Evolutionary conservation across 1,140 invertebrate genomes (phyloP).

Genomic region (Polyergus mexicanus): DNA sequence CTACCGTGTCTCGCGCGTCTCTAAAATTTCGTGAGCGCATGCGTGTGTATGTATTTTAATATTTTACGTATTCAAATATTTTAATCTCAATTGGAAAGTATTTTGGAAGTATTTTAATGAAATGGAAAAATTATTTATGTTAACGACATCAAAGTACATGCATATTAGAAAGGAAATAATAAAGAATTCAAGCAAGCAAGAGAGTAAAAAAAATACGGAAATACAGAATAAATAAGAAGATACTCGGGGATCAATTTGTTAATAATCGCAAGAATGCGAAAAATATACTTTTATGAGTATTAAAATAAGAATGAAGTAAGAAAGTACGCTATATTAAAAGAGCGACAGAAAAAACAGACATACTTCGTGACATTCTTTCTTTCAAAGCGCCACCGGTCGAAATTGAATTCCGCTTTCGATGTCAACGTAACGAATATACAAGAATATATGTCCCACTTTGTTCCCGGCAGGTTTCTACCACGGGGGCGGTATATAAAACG

Average conservation of each 20-base stretch:
- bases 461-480: conserved; percentile 13
- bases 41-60: background rate
- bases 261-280: background rate
- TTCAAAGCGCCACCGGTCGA: background rate
- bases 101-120: too few species aligned
- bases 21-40: background rate
- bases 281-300: background rate
- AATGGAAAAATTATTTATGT: background rate
- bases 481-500: conserved; percentile 47
- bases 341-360: background rate
- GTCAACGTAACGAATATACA: conserved; percentile 7
- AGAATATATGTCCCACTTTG: conserved; percentile 20
- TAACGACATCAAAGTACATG: background rate
- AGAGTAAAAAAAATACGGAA: background rate
- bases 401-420: conserved; percentile 33
- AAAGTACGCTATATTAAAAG: background rate
- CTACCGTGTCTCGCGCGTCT: background rate
- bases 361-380: background rate
- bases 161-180: background rate
- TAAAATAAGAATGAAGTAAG: background rate
- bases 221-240: background rate
- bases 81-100: too few species aligned
- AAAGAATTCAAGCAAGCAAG: background rate
- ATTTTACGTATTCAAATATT: too few species aligned
- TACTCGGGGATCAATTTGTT: background rate